phyloP scores from a whole-genome alignment of 2,888 invertebrate species.

The Cephus spinipes region DNA sequence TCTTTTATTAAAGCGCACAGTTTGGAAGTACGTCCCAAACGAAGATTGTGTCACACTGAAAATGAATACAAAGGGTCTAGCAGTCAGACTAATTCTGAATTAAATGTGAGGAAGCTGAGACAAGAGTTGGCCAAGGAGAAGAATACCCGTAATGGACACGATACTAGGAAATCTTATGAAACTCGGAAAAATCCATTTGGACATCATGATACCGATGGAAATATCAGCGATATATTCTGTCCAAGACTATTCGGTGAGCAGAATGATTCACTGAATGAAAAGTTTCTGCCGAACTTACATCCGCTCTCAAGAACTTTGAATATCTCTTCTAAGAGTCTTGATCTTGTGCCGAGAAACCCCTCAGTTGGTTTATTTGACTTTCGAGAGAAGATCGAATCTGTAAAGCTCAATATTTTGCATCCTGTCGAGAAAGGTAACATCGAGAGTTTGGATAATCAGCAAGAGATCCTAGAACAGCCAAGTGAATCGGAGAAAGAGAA shows the following conservation, averaged over 20 bases:
- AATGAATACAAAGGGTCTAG: not conserved
- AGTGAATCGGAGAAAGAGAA: too few species aligned
- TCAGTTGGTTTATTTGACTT: too few species aligned
- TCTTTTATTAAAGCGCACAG: constrained; percentile 13
- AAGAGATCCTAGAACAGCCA: too few species aligned
- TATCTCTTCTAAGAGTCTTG: too few species aligned
- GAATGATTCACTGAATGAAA: not conserved
- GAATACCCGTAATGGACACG: not conserved
- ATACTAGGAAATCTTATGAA: not conserved
- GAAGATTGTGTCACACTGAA: constrained; percentile 7
- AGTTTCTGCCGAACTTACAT: not conserved
- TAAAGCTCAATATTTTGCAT: too few species aligned
- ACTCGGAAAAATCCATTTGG: not conserved
- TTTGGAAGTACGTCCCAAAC: constrained; percentile 16
- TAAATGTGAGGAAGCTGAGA: constrained; percentile 14
- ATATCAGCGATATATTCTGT: not conserved
- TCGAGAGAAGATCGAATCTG: too few species aligned
- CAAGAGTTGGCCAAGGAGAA: constrained; percentile 18
- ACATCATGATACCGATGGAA: not conserved
- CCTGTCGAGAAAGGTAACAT: too few species aligned
- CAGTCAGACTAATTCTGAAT: constrained; percentile 11
- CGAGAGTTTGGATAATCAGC: too few species aligned
- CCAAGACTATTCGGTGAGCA: constrained; percentile 5
- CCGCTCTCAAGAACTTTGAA: too few species aligned
- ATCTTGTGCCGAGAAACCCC: too few species aligned